Evolutionary conservation across 2,113 vertebrate genomes (phyloP), one percentile per base, ranked within the genome.

Genomic region (Alethe diademata): DNA sequence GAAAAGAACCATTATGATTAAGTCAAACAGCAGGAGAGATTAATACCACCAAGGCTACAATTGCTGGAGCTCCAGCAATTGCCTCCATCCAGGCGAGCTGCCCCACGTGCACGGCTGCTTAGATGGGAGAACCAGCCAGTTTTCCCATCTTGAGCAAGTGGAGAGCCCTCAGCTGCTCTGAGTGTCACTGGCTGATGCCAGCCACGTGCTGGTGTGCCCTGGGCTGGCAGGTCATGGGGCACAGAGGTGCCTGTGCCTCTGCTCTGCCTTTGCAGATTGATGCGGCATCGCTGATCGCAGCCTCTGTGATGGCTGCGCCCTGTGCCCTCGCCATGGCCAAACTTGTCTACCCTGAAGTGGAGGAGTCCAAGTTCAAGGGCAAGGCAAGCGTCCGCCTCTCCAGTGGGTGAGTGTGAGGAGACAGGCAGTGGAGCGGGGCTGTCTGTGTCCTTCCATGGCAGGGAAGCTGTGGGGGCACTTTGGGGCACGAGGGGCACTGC

Each of bases 221-320:
- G 35, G 38, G 50, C 54, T 62, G 78, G 42, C 69, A 47, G 8
- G 0, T 15, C 33, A 10, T 0, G 4, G 65, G 71, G 26, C 1
- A 2, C 8, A 0, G 72, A 69, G 31, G 35, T 53, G 53, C 57
- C 75, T 54, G 40, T 40, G 19, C n/a, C n/a, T 51, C 24, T 6
- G n/a, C 67, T 50, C 8, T 88, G 73, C 36, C 4, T 2, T 67
- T 91, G 28, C 98, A 99, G 99, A 99, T 99, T 5, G 99, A 99
- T 8, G 97, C 99, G 0, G 96, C 98, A 3, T 98, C 98, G 3
- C 83, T 99, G 94, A 99, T 99, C 0, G 98, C 99, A 5, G 99
- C 99, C 19, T 99, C 99, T 0, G 99, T 99, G 53, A 99, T 99
- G 99, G 99, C 99, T 6, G 99, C 99, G 0, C 99, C 99, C 1